Evolutionary conservation across 2,113 vertebrate genomes (phyloP).

Genomic region (human (Homo sapiens)): GRCh38 chr11:81618501-81619000

Average conservation of each 20-base stretch:
- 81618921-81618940: background rate
- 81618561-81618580: background rate
- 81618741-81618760: background rate
- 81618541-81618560: background rate
- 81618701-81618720: background rate
- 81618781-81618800: background rate
- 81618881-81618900: background rate
- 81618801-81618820: background rate
- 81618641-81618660: background rate
- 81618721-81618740: background rate
- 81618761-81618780: background rate
- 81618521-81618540: background rate
- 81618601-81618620: background rate
- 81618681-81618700: background rate
- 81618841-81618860: background rate
- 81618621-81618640: background rate
- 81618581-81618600: too few relatives aligned
- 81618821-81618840: background rate
- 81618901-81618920: background rate
- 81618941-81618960: background rate
- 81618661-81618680: background rate
- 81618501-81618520: background rate
- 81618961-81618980: background rate
- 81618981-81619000: background rate
- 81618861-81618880: background rate